Base-by-base conservation (phyloP, 1,140 invertebrate genomes). In the Cydia fagiglandana region DNA sequence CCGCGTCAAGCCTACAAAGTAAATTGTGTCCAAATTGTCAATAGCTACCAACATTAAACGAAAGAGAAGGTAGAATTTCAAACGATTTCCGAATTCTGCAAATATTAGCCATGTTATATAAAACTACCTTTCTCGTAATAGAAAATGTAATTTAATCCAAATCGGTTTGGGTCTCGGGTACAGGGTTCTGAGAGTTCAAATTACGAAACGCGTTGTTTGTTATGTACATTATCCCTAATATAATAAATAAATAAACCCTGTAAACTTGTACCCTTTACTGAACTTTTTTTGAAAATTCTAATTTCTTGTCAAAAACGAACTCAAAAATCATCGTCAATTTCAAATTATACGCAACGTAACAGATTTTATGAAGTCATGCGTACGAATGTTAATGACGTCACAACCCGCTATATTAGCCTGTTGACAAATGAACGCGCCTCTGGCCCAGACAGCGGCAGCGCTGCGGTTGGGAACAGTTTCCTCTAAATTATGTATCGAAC, bases 391-490 rank as follows among this genome's bases (percentile, higher is more conserved):
- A 81, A 76, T 79, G 80, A 70, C 34, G 66, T 45, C 20, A 38
- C 38, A 41, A 20, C 34, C 66, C 45, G 66, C 64, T 30, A 68
- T 17, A 68, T 41, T 34, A 56, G 70, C 34, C 50, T 77, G 77
- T 78, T 83, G 81, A 83, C 81, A 83, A 81, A 83, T 83, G 81
- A 83, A 78, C 61, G 77, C 45, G 74, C 70, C 53, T 10, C 77
- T 80, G 80, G n/a, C 66, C 20, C 73, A 75, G 81, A 81, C 81
- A 81, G 78, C 75, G 81, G 80, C 81, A 81, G 78, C 75, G 66
- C 66, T 76, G 77, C 73, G 75, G 77, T 74, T 64, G 70, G 64
- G 73, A 53, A 68, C 38, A 73, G 75, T 38, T 74, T 30, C 50
- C 77, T 66, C 76, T 79, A 78, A 81, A 78, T 77, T 79, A 77